Evolutionary conservation across 2,797 vertebrate species (phyloP), one percentile per base, ranked within the genome.

Genomic region (Halcyon leucocephala): DNA sequence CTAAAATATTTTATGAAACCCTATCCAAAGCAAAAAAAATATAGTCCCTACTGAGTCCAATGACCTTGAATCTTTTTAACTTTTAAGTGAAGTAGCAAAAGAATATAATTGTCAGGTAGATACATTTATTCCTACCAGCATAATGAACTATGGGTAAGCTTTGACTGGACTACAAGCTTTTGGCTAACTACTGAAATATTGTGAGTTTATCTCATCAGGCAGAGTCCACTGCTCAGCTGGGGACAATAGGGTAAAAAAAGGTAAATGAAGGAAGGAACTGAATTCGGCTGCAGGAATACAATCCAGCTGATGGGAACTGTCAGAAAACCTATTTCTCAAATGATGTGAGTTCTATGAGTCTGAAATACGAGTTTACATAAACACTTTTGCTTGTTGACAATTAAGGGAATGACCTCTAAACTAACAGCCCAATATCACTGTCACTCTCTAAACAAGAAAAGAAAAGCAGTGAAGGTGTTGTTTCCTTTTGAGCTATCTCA

Each of bases 51-150:
- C 25, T 69, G 29, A 44, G 51, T 35, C 12, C 9, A 57, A 1
- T 55, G n/a, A 21, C 42, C 12, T 41, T 71, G 46, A 21, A 14
- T 58, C 11, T 65, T 22, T 71, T 71, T 9, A 39, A 12, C 3
- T 57, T 90, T 89, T 79, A 78, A 57, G 1, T 6, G 19, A 29
- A 26, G 22, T 13, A 82, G 28, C 7, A 35, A 79, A 90, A 58
- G 6, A 35, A 31, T 37, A 14, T 35, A 0, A 7, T 28, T 41
- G 1, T 39, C 17, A 42, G 14, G 8, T 29, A 44, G 4, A 29
- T 3, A 57, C 6, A 8, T 48, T 67, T 64, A 31, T 67, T 65
- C 65, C 52, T 33, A 70, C 2, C 35, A 61, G 1, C 0, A 2
- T n/a, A 74, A 72, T 3, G 25, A 85, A 14, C 9, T 41, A 9